A percentile compares a stretch with the other conserved stretches of the same genome.
Evolutionary conservation across 1,140 invertebrate species (phyloP).

Genomic region (Drosophila parabipectinata): DNA sequence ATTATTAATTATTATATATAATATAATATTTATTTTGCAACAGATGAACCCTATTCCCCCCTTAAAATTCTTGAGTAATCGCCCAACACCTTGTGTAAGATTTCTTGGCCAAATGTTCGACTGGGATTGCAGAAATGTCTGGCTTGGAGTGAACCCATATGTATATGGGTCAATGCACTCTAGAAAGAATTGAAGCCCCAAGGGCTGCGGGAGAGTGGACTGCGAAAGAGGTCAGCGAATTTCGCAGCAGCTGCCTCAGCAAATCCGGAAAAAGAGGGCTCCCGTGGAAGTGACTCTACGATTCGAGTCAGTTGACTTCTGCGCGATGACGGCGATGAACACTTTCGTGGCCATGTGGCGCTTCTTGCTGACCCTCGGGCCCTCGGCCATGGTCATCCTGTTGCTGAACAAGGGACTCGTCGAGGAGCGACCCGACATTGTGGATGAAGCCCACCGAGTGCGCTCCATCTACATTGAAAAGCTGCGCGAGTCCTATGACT

Average conservation of each 20-base stretch:
- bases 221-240: not conserved
- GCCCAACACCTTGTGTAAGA: too few species aligned
- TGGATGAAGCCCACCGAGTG: conserved; percentile 86
- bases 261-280: not conserved
- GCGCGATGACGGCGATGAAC: conserved; percentile 58
- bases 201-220: not conserved
- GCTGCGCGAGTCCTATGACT: conserved; percentile 88
- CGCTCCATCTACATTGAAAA: conserved; percentile 84
- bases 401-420: conserved; percentile 86
- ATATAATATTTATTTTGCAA: too few species aligned
- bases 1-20: too few species aligned
- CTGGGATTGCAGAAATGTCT: not conserved
- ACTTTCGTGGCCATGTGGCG: conserved; percentile 82
- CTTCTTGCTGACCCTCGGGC: conserved; percentile 87
- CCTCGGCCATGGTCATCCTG: conserved; percentile 87
- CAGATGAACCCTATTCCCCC: too few species aligned
- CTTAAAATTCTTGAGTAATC: not conserved
- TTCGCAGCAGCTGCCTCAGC: not conserved
- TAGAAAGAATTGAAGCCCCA: not conserved
- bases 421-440: conserved; percentile 88
- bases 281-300: not conserved
- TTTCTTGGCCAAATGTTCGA: not conserved
- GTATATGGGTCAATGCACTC: not conserved
- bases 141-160: not conserved
- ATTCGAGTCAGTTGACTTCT: not conserved